Evolutionary conservation across 23 tunicate species (phyloP).

Genomic region (Trididemnum clinides): DNA sequence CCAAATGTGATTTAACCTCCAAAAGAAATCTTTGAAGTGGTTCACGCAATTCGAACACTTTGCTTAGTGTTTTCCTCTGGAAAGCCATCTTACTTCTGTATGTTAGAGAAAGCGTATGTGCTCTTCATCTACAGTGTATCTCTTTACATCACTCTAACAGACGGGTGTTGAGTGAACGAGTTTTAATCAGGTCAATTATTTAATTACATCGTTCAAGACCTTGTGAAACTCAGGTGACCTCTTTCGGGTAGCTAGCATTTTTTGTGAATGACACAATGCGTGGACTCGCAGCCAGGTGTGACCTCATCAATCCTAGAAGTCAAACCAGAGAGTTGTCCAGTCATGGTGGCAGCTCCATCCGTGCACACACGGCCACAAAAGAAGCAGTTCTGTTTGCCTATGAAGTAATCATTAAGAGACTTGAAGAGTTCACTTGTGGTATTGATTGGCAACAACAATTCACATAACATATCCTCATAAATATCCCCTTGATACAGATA

Average conservation of each 20-base stretch:
- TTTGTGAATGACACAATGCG: constrained; percentile 60
- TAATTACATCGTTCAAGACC: constrained; percentile 30
- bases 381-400: constrained; percentile 33
- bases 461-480: constrained; percentile 51
- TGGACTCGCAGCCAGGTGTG: constrained; percentile 26
- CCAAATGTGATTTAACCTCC: too few relatives aligned
- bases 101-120: constrained; percentile 34
- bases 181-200: constrained; percentile 52
- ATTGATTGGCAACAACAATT: constrained; percentile 27
- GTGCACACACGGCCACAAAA: constrained; percentile 69
- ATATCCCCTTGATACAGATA: constrained; percentile 24
- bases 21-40: too few relatives aligned
- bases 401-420: constrained; percentile 22
- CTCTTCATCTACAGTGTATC: constrained; percentile 50
- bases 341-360: constrained; percentile 79
- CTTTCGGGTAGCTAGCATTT: constrained; percentile 52
- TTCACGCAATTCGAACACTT: constrained; percentile 60
- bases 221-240: constrained; percentile 45
- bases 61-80: constrained; percentile 47
- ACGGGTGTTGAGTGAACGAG: constrained; percentile 64
- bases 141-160: constrained; percentile 66
- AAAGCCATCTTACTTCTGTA: constrained; percentile 43
- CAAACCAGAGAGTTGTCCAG: constrained; percentile 53
- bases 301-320: constrained; percentile 47
- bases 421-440: constrained; percentile 43